These are phyloP conservation scores for Hirtodrosophila duncani DNA, from an alignment of 2,888 invertebrate genomes.

Conservation along the genomic window DNA sequence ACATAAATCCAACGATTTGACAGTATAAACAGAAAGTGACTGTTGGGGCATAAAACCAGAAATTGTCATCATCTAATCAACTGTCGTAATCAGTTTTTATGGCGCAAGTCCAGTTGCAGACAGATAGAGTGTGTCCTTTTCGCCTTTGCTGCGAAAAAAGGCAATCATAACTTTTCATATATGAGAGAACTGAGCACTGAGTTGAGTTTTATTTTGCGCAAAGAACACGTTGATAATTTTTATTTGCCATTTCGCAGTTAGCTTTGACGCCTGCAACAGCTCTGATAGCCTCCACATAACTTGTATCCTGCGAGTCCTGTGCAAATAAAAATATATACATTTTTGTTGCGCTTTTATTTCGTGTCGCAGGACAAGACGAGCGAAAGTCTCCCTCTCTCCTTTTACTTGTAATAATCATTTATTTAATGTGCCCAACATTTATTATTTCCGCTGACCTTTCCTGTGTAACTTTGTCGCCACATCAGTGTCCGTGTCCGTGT, in stretches of 20 bases:
- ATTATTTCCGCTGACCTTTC: conserved; percentile 74
- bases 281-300: conserved; percentile 26
- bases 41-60: conserved; percentile 39
- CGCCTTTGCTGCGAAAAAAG: neutral
- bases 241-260: conserved; percentile 47
- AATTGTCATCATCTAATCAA: conserved; percentile 59
- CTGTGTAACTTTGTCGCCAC: too few species aligned
- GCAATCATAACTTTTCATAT: conserved; percentile 58
- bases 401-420: conserved; percentile 75
- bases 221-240: conserved; percentile 68
- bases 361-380: conserved; percentile 21
- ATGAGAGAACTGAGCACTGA: conserved; percentile 9
- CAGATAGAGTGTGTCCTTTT: neutral
- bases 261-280: conserved; percentile 27
- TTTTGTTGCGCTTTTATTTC: conserved; percentile 65
- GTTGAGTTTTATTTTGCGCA: conserved; percentile 50
- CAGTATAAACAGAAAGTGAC: conserved; percentile 54
- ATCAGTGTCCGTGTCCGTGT: too few species aligned
- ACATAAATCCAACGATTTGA: conserved; percentile 55
- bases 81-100: conserved; percentile 63
- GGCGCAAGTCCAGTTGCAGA: conserved; percentile 5
- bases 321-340: conserved; percentile 68
- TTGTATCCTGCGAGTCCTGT: conserved; percentile 31
- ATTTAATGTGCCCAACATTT: conserved; percentile 72
- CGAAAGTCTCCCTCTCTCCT: conserved; percentile 1